Base-by-base conservation (phyloP, 2,797 vertebrate species). In the Poliocrania exsul region DNA sequence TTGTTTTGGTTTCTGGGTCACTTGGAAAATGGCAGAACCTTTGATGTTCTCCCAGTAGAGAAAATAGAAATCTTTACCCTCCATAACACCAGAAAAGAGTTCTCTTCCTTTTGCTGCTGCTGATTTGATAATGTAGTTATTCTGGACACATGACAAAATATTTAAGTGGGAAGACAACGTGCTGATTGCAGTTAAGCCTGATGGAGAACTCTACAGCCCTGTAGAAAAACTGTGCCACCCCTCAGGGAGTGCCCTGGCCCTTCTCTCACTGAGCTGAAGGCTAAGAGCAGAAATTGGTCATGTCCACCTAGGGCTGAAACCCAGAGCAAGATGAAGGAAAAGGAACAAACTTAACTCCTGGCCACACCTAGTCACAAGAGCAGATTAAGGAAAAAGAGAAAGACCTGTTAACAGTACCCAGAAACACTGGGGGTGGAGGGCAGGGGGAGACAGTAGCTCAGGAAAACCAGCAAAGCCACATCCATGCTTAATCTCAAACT, bases 401-500 rank as follows among this genome's bases (percentile, higher is more conserved):
- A 72, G 19, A 42, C 21, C 29, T 49, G 13, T 49, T 90, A 85
- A 67, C 72, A 91, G 62, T 65, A 70, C 81, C 70, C 51, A 87
- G 82, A 79, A 90, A 84, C 38, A 25, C 21, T 10, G 8, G 5
- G 10, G 11, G 38, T 50, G 57, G 57, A 25, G 89, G 62, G 53
- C 40, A 6, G 35, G 58, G 57, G 69, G n/a, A 91, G 80, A 74
- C 85, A 79, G 56, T 47, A 73, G 79, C 38, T 81, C 62, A 86
- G 64, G 54, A 49, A 94, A 81, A 77, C 44, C 83, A 85, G 87
- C 40, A 67, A 69, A 89, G 66, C 1, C 86, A 77, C 81, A 46
- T 19, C 66, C 69, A 67, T 72, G 77, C 35, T 93, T 88, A 81
- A 92, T 81, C 84, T 94, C 75, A 83, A 35, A 94, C 82, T 92